phyloP scores from a whole-genome alignment of 2,888 invertebrate genomes.

The Melinopterus prodromus region DNA sequence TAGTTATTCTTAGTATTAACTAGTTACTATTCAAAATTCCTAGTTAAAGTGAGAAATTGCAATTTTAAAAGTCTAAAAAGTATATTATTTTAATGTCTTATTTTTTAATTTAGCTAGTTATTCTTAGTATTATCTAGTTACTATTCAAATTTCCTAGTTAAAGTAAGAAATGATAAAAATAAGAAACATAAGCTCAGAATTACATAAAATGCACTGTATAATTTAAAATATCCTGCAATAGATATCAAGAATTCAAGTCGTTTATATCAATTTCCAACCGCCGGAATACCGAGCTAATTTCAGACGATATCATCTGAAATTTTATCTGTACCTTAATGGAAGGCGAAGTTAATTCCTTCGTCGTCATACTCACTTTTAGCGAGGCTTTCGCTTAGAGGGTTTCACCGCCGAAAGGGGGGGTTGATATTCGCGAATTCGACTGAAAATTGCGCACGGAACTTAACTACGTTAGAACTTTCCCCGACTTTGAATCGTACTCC shows the following conservation, averaged over 20 bases:
- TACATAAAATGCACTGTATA: no score
- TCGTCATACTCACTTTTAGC: background rate
- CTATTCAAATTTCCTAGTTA: no score
- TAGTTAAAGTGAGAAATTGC: no score
- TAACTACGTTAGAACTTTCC: background rate
- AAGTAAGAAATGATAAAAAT: no score
- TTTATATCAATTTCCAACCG: background rate
- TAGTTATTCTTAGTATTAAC: no score
- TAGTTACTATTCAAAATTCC: no score
- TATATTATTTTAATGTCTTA: no score
- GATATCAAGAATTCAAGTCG: background rate
- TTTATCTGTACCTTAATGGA: background rate
- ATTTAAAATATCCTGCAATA: background rate
- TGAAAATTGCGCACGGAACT: background rate
- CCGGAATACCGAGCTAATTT: background rate
- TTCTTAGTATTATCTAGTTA: no score
- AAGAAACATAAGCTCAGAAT: no score
- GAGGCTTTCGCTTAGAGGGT: background rate
- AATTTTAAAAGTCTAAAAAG: no score
- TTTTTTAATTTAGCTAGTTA: no score
- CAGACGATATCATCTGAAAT: background rate
- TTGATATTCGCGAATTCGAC: background rate
- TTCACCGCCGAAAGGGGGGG: background rate
- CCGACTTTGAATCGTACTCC: background rate
- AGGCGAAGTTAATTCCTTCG: background rate